Evolutionary conservation across 2,113 vertebrate genomes (phyloP).

Genomic region (Pungitius pungitius): DNA sequence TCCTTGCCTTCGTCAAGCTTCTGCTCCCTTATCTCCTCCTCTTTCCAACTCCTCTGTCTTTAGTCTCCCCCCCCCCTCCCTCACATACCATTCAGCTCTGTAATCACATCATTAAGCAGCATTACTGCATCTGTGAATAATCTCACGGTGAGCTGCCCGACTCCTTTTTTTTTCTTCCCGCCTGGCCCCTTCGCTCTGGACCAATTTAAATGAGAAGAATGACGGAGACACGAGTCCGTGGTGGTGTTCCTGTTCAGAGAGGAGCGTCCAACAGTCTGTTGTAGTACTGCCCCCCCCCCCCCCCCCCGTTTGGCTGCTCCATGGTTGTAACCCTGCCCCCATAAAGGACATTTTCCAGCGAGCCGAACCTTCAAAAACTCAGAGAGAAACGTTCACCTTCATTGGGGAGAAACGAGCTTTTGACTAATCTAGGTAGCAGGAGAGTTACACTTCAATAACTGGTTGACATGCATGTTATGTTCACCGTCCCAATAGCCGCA

Average conservation of each 20-base stretch:
- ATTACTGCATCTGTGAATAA: constrained; percentile 52
- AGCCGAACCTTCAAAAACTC: neutral
- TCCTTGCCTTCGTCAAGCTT: constrained; percentile 31
- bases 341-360: neutral
- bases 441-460: neutral
- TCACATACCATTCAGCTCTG: constrained; percentile 33
- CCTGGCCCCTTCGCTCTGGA: no score
- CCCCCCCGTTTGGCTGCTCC: no score
- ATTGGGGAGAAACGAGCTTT: neutral
- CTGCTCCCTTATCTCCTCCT: constrained; percentile 25
- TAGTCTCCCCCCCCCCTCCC: neutral
- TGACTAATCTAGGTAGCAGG: constrained; percentile 1
- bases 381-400: neutral
- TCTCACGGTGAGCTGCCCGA: constrained; percentile 42
- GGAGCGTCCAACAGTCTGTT: neutral
- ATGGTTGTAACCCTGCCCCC: neutral
- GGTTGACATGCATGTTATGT: neutral
- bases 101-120: constrained; percentile 59
- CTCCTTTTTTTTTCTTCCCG: constrained; percentile 9
- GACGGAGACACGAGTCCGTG: neutral
- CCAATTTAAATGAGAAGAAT: constrained; percentile 7
- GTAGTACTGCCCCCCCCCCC: neutral
- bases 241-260: neutral
- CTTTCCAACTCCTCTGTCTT: constrained; percentile 7
- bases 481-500: neutral